Evolutionary conservation across 2,113 vertebrate genomes (phyloP).

Genomic region (Chrysochloris asiatica): DNA sequence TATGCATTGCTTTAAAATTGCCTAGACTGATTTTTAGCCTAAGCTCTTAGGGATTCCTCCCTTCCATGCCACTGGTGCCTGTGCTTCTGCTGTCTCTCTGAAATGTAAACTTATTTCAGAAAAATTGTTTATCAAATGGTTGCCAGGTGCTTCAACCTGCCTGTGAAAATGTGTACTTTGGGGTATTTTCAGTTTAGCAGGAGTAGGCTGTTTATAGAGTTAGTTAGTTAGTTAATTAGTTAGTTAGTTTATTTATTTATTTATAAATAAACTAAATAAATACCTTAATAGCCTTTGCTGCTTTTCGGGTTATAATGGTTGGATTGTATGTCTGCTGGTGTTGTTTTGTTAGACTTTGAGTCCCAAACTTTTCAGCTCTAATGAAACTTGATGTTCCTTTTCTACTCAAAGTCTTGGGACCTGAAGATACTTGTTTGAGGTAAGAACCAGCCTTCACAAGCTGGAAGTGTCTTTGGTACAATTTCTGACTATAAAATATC

Average conservation of each 20-base stretch:
- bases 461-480: neutral
- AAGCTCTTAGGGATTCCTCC: neutral
- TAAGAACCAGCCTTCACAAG: neutral
- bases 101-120: conserved; percentile 49
- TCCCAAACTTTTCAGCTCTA: conserved; percentile 18
- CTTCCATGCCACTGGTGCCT: neutral
- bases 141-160: neutral
- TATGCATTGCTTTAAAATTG: conserved; percentile 53
- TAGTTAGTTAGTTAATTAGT: neutral
- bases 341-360: conserved; percentile 27
- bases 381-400: conserved; percentile 34
- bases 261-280: too few relatives aligned
- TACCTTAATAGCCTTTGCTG: conserved; percentile 43
- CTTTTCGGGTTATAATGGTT: neutral
- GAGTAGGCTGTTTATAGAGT: neutral
- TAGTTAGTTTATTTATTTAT: too few relatives aligned
- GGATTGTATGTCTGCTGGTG: neutral
- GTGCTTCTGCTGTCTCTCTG: neutral
- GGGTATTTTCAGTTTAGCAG: neutral
- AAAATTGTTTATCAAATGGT: neutral
- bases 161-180: conserved; percentile 27
- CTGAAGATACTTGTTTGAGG: neutral
- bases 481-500: conserved; percentile 30
- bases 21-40: neutral
- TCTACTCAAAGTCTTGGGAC: conserved; percentile 1